A percentile compares a stretch with the other conserved stretches of the same genome.
phyloP scores from a whole-genome alignment of 2,888 invertebrate genomes.

The Lochmaea capreae region DNA sequence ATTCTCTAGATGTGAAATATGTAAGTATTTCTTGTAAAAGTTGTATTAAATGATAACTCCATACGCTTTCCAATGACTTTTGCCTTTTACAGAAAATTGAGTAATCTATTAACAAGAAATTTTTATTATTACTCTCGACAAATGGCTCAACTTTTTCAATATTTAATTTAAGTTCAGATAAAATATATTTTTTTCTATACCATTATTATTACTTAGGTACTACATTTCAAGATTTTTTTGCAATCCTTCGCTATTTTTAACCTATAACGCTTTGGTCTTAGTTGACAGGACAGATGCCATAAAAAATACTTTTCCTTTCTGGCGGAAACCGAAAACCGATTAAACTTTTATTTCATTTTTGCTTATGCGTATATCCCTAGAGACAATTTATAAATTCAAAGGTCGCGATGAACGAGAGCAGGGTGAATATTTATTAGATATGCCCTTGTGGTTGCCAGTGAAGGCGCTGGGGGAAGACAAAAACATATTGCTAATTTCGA shows the following conservation, averaged over 20 bases:
- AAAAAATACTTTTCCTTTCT: slow-evolving; percentile 29
- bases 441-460: slow-evolving; percentile 32
- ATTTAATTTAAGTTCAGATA: no score
- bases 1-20: no score
- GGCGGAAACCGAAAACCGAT: slow-evolving; percentile 37
- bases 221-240: not conserved
- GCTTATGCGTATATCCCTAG: slow-evolving; percentile 30
- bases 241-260: not conserved
- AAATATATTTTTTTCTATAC: no score
- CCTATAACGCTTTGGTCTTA: not conserved
- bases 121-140: no score
- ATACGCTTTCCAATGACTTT: no score
- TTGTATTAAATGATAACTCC: no score
- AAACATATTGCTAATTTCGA: not conserved
- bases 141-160: no score
- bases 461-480: not conserved
- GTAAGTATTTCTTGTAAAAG: no score
- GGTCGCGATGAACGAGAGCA: slow-evolving; percentile 44
- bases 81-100: no score
- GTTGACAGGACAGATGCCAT: slow-evolving; percentile 23
- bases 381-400: slow-evolving; percentile 45
- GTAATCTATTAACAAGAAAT: no score
- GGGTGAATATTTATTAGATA: slow-evolving; percentile 55
- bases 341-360: slow-evolving; percentile 38
- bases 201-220: not conserved